Base-by-base conservation (phyloP, 2,113 vertebrate genomes). In the Ginglymostoma cirratum region DNA sequence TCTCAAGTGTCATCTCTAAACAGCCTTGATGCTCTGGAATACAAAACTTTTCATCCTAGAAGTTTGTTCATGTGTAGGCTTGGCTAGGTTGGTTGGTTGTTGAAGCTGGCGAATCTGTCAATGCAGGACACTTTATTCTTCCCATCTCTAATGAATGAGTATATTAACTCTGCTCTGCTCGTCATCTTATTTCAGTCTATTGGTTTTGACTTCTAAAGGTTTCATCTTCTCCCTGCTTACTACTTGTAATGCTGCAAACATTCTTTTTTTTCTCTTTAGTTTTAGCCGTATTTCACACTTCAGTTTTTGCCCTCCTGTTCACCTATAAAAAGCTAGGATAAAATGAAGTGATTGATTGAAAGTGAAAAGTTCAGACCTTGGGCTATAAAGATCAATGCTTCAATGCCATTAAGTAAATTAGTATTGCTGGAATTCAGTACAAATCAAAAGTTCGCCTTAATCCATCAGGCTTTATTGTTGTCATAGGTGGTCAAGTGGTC, bases 401-500 rank as follows among this genome's bases (percentile, higher is more conserved):
- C 8, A 42, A 17, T 83, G n/a, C 17, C 80, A 19, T 83, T 45
- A 7, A 1, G 80, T 83, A 45, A 83, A 42, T 17, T 45, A 12
- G 24, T 61, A 15, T 30, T 10, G 42, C 72, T 70, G 21, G 24
- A 12, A 48, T 94, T 94, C 23, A 94, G 19, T 67, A 48, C 45
- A 30, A 72, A 66, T 76, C 27, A 52, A 95, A 48, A 48, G 94
- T 30, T 42, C 0, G 8, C 38, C 34, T 95, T 95, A 52, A 72
- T 72, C 30, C 24, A 48, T 19, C 45, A 72, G 69, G 52, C 72
- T 72, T 95, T 78, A 0, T 86, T 96, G 76, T 30, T 69, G 30
- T 96, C 38, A 21, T 96, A 99, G 99, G 99, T 95, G 99, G 99
- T 0, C 99, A 99, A 96, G 99, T 99, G 85, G 99, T 99, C 86